These are phyloP conservation scores for Eustalomyia histrio DNA, from an alignment of 2,888 invertebrate genomes.

Conservation along the genomic window DNA sequence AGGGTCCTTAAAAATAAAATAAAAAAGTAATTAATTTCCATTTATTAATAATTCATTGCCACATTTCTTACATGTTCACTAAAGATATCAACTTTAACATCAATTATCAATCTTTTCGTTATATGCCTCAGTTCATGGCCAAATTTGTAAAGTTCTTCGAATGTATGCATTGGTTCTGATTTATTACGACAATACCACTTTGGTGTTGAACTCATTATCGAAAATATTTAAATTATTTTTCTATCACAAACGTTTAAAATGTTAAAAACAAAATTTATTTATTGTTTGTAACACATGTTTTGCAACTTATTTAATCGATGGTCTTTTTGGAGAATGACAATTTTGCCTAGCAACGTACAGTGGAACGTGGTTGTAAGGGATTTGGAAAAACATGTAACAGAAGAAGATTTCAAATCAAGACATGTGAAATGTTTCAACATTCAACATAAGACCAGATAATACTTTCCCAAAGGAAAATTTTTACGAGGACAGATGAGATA, in stretches of 20 bases:
- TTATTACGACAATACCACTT: conserved; percentile 78
- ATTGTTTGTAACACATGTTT: conserved; percentile 22
- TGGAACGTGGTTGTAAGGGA: too few relatives aligned
- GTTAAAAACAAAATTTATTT: neutral
- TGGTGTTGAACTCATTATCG: conserved; percentile 74
- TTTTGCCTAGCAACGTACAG: conserved; percentile 44
- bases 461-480: too few relatives aligned
- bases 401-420: too few relatives aligned
- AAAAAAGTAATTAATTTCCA: neutral
- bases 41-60: neutral
- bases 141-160: conserved; percentile 75
- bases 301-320: conserved; percentile 49
- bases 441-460: too few relatives aligned
- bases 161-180: conserved; percentile 76
- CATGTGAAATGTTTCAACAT: too few relatives aligned
- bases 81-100: conserved; percentile 77
- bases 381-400: too few relatives aligned
- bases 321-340: conserved; percentile 24
- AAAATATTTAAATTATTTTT: neutral
- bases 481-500: too few relatives aligned
- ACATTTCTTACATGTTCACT: conserved; percentile 75
- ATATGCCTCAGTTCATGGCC: conserved; percentile 76
- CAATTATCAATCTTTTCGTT: conserved; percentile 76
- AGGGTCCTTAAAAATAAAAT: conserved; percentile 69
- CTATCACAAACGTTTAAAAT: neutral